Evolutionary conservation across 2,797 vertebrate species (phyloP).

Genomic region (Rhadinocentrus ornatus): DNA sequence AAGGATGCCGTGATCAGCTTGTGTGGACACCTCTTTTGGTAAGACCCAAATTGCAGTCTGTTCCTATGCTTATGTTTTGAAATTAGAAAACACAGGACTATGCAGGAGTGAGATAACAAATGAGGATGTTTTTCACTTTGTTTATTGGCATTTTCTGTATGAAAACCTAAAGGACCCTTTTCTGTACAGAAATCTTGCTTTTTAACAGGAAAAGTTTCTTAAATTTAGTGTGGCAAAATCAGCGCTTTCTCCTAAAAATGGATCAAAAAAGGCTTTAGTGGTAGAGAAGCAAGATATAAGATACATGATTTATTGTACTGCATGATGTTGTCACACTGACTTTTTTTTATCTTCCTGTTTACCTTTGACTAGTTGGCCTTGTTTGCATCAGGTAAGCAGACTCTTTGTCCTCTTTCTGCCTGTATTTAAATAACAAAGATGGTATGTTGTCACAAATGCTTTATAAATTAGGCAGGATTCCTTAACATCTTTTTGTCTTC

Average conservation of each 20-base stretch:
- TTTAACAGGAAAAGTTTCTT: not conserved
- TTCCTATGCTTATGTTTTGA: not conserved
- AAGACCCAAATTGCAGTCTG: not conserved
- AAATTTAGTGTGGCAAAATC: not conserved
- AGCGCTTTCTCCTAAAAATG: not conserved
- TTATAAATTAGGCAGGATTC: not conserved
- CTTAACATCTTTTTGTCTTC: not conserved
- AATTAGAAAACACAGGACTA: not conserved
- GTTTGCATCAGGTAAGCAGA: slow-evolving; percentile 94
- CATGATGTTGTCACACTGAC: no score
- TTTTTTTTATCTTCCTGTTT: slow-evolving; percentile 21
- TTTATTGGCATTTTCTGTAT: not conserved
- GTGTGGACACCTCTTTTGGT: slow-evolving; percentile 99
- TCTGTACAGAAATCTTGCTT: not conserved
- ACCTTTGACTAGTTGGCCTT: slow-evolving; percentile 89
- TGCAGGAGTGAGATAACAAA: not conserved
- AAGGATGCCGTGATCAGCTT: slow-evolving; percentile 99
- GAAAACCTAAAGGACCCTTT: no score
- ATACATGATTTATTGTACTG: no score
- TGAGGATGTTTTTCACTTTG: not conserved
- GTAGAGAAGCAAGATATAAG: no score
- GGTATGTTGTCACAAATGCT: not conserved
- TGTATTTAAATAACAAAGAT: not conserved
- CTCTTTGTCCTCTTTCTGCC: slow-evolving; percentile 52
- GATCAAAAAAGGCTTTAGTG: not conserved